Evolutionary conservation across 2,888 invertebrate genomes (phyloP).

Genomic region (Nomada fucata): DNA sequence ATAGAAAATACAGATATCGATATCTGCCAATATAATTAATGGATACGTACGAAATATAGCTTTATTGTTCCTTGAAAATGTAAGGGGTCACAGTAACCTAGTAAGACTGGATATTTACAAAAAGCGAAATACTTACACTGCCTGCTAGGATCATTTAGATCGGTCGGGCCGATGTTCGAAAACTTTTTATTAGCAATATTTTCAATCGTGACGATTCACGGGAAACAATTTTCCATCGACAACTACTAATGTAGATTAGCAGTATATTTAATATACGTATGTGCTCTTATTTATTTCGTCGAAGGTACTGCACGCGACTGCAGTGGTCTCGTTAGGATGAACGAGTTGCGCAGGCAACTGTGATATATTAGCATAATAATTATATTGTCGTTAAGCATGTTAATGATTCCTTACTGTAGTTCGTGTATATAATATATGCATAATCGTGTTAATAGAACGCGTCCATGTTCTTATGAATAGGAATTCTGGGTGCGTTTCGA

Average conservation of each 20-base stretch:
- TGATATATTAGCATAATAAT: slow-evolving; percentile 81
- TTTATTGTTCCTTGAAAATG: slow-evolving; percentile 43
- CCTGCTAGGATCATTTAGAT: slow-evolving; percentile 57
- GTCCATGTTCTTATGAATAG: slow-evolving; percentile 33
- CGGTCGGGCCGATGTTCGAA: slow-evolving; percentile 26
- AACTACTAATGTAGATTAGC: slow-evolving; percentile 58
- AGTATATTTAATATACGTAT: slow-evolving; percentile 69
- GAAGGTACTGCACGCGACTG: slow-evolving; percentile 49
- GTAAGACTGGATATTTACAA: slow-evolving; percentile 58
- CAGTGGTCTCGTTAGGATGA: slow-evolving; percentile 67
- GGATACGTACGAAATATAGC: slow-evolving; percentile 31
- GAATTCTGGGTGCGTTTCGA: slow-evolving; percentile 25
- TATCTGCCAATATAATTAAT: slow-evolving; percentile 23
- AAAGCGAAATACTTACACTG: slow-evolving; percentile 55
- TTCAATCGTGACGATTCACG: slow-evolving; percentile 5
- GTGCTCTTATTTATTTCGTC: slow-evolving; percentile 67
- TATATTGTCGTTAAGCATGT: slow-evolving; percentile 54
- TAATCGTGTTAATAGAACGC: slow-evolving; percentile 29
- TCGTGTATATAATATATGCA: slow-evolving; percentile 58
- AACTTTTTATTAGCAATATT: slow-evolving; percentile 20
- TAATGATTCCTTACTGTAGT: slow-evolving; percentile 58
- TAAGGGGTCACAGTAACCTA: slow-evolving; percentile 19
- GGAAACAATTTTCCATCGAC: slow-evolving; percentile 44
- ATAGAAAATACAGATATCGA: slow-evolving; percentile 16
- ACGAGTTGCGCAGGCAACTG: slow-evolving; percentile 78